Evolutionary conservation across 2,113 vertebrate species (phyloP).

Genomic region (Uria lomvia): DNA sequence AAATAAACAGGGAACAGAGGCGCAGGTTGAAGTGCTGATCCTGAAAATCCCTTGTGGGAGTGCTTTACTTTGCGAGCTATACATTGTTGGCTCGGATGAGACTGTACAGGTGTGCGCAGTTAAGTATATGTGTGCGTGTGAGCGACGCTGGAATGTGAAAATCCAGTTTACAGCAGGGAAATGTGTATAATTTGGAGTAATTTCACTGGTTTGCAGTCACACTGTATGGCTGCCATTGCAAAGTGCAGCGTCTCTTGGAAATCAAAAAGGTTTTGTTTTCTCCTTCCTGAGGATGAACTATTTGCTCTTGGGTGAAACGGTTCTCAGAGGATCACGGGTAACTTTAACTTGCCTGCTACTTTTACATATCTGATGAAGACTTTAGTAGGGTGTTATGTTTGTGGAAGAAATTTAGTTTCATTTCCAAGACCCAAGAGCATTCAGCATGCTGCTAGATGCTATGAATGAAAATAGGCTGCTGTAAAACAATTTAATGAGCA

Average conservation of each 20-base stretch:
- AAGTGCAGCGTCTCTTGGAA: not conserved
- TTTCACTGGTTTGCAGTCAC: not conserved
- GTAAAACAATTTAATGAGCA: conserved; percentile 41
- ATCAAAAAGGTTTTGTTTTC: conserved; percentile 7
- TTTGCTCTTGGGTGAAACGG: not conserved
- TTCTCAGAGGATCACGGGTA: not conserved
- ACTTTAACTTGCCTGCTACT: conserved; percentile 12
- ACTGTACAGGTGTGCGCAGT: conserved; percentile 3
- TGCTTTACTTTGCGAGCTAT: not conserved
- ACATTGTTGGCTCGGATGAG: not conserved
- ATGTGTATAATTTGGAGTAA: not conserved
- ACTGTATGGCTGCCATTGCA: not conserved
- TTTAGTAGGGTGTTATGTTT: conserved; percentile 15
- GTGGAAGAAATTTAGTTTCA: conserved; percentile 26
- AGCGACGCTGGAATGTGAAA: not conserved
- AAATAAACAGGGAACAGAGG: not conserved
- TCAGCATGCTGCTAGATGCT: not conserved
- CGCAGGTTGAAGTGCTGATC: not conserved
- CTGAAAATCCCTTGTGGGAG: not conserved
- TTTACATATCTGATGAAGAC: conserved; percentile 40
- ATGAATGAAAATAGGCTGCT: not conserved
- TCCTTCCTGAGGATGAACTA: conserved; percentile 22
- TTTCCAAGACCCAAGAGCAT: conserved; percentile 14
- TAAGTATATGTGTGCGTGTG: not conserved
- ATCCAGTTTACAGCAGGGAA: not conserved